Evolutionary conservation across 2,888 invertebrate genomes (phyloP).

Genomic region (Lysandra bellargus): DNA sequence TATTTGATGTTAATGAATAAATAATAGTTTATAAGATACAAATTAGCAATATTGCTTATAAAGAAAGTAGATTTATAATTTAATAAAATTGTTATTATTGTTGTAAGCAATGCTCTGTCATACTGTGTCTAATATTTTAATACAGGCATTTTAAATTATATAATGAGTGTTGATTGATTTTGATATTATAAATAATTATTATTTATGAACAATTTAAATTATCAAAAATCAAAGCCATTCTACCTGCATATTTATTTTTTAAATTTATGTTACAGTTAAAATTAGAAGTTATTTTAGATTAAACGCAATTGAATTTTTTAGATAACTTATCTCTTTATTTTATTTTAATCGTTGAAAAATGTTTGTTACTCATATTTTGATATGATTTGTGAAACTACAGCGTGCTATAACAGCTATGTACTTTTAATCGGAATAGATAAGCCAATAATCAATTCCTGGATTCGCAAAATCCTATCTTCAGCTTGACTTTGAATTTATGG

Average conservation of each 20-base stretch:
- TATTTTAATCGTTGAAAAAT: neutral
- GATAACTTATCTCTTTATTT: slow-evolving; percentile 4
- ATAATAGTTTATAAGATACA: too few species aligned
- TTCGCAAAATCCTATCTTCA: neutral
- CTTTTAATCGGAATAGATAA: slow-evolving; percentile 16
- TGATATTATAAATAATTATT: too few species aligned
- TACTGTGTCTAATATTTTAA: neutral
- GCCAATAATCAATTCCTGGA: slow-evolving; percentile 19
- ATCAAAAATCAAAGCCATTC: too few species aligned
- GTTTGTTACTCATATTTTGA: slow-evolving; percentile 4
- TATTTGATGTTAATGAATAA: too few species aligned
- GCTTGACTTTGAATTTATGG: neutral
- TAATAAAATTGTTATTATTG: too few species aligned
- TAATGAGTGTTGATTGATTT: neutral
- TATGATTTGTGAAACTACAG: neutral
- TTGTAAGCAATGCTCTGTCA: neutral
- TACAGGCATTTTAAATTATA: neutral
- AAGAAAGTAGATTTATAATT: too few species aligned
- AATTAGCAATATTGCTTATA: too few species aligned
- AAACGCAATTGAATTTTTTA: neutral
- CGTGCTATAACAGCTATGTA: neutral
- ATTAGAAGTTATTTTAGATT: neutral
- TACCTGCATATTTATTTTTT: too few species aligned
- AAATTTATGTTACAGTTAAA: too few species aligned
- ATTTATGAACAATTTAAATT: too few species aligned